Evolutionary conservation across 2,113 vertebrate species (phyloP).

Genomic region (Chrysemys picta): DNA sequence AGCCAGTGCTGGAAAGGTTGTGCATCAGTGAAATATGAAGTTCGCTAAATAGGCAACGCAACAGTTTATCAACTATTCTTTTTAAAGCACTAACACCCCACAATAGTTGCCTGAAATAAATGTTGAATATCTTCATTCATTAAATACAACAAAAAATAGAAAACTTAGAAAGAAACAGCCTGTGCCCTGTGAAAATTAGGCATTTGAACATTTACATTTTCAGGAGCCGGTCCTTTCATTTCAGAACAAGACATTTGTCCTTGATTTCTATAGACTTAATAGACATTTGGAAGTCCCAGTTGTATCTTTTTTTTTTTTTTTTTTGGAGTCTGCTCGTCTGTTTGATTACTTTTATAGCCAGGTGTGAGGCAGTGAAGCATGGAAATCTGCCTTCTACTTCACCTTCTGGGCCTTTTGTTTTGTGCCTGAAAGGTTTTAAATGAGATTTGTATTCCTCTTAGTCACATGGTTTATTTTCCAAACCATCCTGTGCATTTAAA

Average conservation of each 20-base stretch:
- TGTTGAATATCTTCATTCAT: neutral
- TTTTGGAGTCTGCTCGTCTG: neutral
- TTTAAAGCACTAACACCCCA: neutral
- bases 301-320: neutral
- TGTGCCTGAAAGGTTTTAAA: neutral
- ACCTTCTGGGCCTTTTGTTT: slow-evolving; percentile 16
- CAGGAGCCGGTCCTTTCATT: neutral
- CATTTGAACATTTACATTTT: neutral
- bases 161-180: neutral
- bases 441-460: slow-evolving; percentile 28
- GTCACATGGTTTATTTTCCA: slow-evolving; percentile 44
- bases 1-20: neutral
- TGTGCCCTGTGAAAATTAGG: neutral
- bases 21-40: neutral
- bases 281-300: neutral
- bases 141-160: neutral
- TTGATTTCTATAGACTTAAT: neutral
- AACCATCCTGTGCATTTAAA: slow-evolving; percentile 5
- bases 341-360: slow-evolving; percentile 32
- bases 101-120: neutral
- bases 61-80: neutral
- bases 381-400: neutral
- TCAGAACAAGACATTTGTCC: neutral
- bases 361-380: slow-evolving; percentile 47
- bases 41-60: neutral